These are phyloP conservation scores for Sturmia bella DNA, from an alignment of 2,888 invertebrate species.

Conservation along the genomic window DNA sequence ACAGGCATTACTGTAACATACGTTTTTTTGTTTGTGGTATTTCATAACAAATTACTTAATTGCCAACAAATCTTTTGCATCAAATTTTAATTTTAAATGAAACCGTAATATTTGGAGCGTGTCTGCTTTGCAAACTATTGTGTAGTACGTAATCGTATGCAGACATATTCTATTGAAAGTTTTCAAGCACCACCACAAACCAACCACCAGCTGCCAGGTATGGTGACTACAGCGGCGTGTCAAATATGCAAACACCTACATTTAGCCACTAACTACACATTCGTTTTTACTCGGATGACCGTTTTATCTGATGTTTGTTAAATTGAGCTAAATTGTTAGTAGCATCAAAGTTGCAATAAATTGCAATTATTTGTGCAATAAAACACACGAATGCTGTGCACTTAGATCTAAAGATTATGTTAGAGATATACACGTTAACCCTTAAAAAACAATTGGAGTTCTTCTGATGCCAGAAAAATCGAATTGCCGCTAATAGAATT, in stretches of 20 bases:
- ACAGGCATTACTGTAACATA: no score
- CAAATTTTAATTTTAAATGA: not conserved
- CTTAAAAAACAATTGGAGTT: not conserved
- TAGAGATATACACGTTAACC: conserved; percentile 17
- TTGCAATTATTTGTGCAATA: conserved; percentile 60
- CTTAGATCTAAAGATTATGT: not conserved
- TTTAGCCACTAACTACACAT: not conserved
- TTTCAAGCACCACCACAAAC: not conserved
- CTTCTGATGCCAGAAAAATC: no score
- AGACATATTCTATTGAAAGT: conserved; percentile 18
- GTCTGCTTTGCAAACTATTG: conserved; percentile 4
- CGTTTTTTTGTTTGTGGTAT: no score
- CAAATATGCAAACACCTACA: conserved; percentile 47
- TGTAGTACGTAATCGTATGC: no score
- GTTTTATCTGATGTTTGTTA: conserved; percentile 61
- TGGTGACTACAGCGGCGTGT: not conserved
- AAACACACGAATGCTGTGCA: conserved; percentile 38
- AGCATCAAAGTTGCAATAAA: conserved; percentile 64
- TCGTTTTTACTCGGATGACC: conserved; percentile 35
- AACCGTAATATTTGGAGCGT: conserved; percentile 48
- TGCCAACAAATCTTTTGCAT: not conserved
- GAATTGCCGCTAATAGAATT: no score
- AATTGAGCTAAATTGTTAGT: conserved; percentile 59
- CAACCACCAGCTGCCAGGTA: not conserved
- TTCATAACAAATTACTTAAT: no score